phyloP scores from a whole-genome alignment of 2,113 vertebrate species.

The Oplegnathus fasciatus region DNA sequence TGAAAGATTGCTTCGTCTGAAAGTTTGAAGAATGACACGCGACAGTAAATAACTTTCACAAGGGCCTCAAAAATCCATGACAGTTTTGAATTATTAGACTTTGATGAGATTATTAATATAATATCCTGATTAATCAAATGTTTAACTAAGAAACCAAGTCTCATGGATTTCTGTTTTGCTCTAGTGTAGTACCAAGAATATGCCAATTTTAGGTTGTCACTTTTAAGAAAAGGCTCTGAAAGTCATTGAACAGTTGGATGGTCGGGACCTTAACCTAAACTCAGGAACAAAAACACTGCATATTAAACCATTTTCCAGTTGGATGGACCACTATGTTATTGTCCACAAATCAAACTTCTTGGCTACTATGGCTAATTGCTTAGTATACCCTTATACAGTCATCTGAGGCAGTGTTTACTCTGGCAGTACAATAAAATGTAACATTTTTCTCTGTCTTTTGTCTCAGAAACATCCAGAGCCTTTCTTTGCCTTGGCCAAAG shows the following conservation, averaged over 20 bases:
- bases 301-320: not conserved
- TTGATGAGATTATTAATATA: too few species aligned
- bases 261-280: not conserved
- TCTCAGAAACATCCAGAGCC: constrained; percentile 93
- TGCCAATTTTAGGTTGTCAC: not conserved
- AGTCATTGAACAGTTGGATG: not conserved
- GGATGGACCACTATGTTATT: not conserved
- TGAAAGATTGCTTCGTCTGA: not conserved
- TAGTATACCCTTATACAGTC: not conserved
- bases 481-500: constrained; percentile 91
- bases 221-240: not conserved
- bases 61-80: too few species aligned
- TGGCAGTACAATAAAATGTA: not conserved
- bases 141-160: not conserved
- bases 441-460: not conserved
- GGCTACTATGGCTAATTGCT: not conserved
- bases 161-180: not conserved
- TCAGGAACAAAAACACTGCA: not conserved
- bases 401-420: not conserved
- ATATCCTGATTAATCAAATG: not conserved
- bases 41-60: not conserved
- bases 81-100: not conserved
- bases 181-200: not conserved
- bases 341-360: not conserved
- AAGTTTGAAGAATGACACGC: not conserved